phyloP scores from a whole-genome alignment of 2,113 vertebrate genomes.

The Salvelinus namaycush region DNA sequence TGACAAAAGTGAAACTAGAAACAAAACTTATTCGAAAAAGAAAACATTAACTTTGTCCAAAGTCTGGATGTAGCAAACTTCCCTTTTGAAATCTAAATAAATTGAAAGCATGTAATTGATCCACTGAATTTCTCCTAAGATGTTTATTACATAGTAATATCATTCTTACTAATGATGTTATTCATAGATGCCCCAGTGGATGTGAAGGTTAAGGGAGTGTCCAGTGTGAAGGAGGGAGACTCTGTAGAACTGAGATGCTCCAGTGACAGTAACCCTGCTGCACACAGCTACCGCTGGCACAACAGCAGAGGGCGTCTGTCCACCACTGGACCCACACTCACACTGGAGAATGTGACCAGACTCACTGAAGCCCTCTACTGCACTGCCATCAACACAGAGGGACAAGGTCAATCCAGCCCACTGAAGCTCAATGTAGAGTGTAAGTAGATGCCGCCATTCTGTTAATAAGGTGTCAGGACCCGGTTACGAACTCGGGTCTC shows the following conservation, averaged over 20 bases:
- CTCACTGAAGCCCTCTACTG: constrained; percentile 55
- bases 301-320: constrained; percentile 20
- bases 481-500: too few relatives aligned
- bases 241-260: constrained; percentile 49
- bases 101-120: background rate
- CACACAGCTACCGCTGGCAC: constrained; percentile 53
- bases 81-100: background rate
- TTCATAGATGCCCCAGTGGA: constrained; percentile 43
- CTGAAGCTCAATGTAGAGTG: constrained; percentile 54
- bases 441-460: constrained; percentile 37
- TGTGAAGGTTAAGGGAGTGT: too few relatives aligned
- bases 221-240: constrained; percentile 20
- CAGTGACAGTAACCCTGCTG: constrained; percentile 59
- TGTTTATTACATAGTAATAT: background rate
- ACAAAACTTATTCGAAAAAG: background rate
- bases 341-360: constrained; percentile 51
- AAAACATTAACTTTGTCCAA: too few relatives aligned
- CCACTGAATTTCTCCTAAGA: background rate
- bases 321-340: constrained; percentile 20
- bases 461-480: background rate
- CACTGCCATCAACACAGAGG: constrained; percentile 52
- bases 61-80: too few relatives aligned
- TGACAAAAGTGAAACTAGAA: background rate
- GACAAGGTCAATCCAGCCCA: constrained; percentile 37
- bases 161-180: background rate